These are phyloP conservation scores for Trypoxylus dichotomus DNA, from an alignment of 1,140 invertebrate species.

Conservation along the genomic window DNA sequence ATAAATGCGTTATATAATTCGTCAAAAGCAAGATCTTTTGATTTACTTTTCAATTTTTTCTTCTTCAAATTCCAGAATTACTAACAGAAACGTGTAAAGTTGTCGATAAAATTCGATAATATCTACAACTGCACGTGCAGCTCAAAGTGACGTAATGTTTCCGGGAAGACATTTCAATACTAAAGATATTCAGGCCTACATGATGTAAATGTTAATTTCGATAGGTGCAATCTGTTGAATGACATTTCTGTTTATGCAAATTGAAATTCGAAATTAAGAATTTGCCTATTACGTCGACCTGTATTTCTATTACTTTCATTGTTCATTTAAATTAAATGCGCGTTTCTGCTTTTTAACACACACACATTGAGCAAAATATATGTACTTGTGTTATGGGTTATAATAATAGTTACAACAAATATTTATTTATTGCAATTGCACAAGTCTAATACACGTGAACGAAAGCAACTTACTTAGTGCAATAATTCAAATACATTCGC, in stretches of 20 bases:
- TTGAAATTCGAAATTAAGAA: conserved; percentile 2
- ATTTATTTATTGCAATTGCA: too few relatives aligned
- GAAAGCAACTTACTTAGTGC: too few relatives aligned
- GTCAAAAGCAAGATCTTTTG: too few relatives aligned
- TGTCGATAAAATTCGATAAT: not conserved
- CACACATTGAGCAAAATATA: not conserved
- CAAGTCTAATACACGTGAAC: too few relatives aligned
- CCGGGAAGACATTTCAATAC: not conserved
- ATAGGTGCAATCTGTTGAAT: not conserved
- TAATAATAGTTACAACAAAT: too few relatives aligned
- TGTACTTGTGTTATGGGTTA: too few relatives aligned
- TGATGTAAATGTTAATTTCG: conserved; percentile 25
- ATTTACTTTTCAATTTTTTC: too few relatives aligned
- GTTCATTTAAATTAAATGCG: not conserved
- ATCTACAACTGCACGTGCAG: not conserved
- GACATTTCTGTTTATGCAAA: conserved; percentile 24
- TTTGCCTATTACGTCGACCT: not conserved
- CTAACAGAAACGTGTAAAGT: not conserved
- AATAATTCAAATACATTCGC: too few relatives aligned
- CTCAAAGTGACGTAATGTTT: not conserved
- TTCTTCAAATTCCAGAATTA: not conserved
- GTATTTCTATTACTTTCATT: conserved; percentile 7
- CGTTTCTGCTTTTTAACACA: not conserved
- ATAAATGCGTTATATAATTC: too few relatives aligned
- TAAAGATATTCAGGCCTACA: conserved; percentile 6